Evolutionary conservation across 2,797 vertebrate genomes (phyloP).

Genomic region (Malacoctenus gilli): DNA sequence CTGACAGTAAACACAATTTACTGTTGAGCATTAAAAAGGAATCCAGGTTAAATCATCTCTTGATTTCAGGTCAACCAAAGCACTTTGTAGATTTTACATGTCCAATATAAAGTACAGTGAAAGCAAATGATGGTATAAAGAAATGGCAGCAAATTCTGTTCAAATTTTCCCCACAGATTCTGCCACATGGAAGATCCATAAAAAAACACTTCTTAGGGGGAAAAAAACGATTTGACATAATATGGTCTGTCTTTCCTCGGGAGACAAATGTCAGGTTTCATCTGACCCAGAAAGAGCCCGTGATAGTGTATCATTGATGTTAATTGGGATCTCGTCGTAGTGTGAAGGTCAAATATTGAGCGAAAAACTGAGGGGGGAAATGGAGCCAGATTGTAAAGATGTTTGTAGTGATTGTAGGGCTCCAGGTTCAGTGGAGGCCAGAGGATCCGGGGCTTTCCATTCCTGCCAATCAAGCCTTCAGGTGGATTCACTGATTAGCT

Average conservation of each 20-base stretch:
- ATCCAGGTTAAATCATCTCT: too few species aligned
- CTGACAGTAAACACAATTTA: too few species aligned
- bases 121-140: neutral
- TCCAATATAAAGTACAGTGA: too few species aligned
- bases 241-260: neutral
- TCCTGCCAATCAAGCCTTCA: constrained; percentile 6
- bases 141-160: neutral
- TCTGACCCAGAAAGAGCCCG: neutral
- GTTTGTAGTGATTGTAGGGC: constrained; percentile 23
- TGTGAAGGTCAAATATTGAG: constrained; percentile 35
- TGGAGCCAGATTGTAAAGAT: neutral
- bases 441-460: constrained; percentile 13
- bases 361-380: neutral
- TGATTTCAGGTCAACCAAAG: too few species aligned
- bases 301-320: constrained; percentile 4
- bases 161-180: neutral
- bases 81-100: too few species aligned
- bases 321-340: constrained; percentile 23
- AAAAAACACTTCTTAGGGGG: constrained; percentile 1
- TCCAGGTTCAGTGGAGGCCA: constrained; percentile 14
- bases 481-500: constrained; percentile 43
- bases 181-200: neutral
- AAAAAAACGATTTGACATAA: neutral
- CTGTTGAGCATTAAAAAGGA: too few species aligned
- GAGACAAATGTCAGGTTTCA: constrained; percentile 23